Evolutionary conservation across 2,888 invertebrate species (phyloP), one percentile per base, ranked within the genome.

Genomic region (Tholera decimalis): DNA sequence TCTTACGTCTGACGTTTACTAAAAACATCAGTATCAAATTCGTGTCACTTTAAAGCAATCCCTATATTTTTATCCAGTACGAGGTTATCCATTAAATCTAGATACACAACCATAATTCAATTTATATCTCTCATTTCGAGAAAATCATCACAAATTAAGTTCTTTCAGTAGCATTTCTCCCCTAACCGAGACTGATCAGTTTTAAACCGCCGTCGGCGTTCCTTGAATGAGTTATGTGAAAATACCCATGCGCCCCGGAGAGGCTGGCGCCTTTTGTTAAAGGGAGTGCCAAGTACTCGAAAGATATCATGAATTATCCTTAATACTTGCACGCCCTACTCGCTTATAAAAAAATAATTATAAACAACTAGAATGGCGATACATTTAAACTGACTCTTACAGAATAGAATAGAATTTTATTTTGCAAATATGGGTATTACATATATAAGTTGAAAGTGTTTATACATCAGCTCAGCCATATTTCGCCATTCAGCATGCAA

Each of bases 231-330:
- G 24, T 55, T 41, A 35, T 51, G 28, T 28, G 39, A 11, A 44
- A 20, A 39, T 37, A 30, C 46, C 59, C 28, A 55, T 3, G 24
- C 41, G 11, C n/a, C 55, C 41, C 41, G n/a, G 22, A 24, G 53
- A 28, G 44, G 54, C n/a, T 35, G 24, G 24, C 15, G 50, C 7
- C 56, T 68, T 55, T 66, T 73, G 62, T 62, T 54, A 50, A 22
- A 54, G 33, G 22, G 49, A 72, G 44, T 67, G 73, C 61, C 56
- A 50, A 68, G 44, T 68, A 55, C 30, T 39, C 15, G 5, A 46
- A 54, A 49, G 26, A 11, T 53, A 37, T 73, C 44, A 57, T 72
- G 39, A 72, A 41, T 67, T 60, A 28, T 56, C 33, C 37, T 30
- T 24, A 22, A 15, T 15, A 15, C 20, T 30, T 4, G 5, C 6